These are phyloP conservation scores for Catharus fuscescens DNA, from an alignment of 2,113 vertebrate species.

Conservation along the genomic window DNA sequence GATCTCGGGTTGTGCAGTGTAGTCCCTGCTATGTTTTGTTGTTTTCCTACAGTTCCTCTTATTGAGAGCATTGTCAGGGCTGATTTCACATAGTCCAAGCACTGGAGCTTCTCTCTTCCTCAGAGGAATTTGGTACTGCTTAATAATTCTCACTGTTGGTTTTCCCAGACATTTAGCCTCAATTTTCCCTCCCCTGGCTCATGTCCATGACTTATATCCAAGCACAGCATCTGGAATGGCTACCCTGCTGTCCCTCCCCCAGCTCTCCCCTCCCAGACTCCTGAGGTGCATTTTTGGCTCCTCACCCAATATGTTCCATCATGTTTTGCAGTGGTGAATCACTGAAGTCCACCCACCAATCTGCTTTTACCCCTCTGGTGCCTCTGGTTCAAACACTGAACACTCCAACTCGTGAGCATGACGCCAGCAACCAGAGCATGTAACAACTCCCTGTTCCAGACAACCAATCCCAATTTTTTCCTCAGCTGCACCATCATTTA, in stretches of 20 bases:
- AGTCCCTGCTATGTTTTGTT: not conserved
- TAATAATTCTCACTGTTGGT: not conserved
- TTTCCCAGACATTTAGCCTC: slow-evolving; percentile 18
- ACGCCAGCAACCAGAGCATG: not conserved
- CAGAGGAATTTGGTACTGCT: slow-evolving; percentile 7
- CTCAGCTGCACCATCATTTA: not conserved
- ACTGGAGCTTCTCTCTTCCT: not conserved
- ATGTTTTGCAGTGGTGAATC: not conserved
- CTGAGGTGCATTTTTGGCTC: not conserved
- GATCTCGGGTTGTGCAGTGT: not conserved
- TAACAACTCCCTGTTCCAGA: not conserved
- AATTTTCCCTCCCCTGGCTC: not conserved
- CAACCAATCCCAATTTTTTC: rapidly evolving
- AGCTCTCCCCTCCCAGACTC: not conserved
- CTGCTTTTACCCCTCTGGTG: not conserved
- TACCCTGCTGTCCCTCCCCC: not conserved
- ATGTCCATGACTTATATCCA: not conserved
- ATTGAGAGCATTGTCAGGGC: not conserved
- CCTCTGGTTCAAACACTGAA: not conserved
- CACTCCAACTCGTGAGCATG: not conserved
- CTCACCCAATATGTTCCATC: not conserved
- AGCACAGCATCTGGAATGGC: not conserved
- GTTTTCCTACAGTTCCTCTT: not conserved
- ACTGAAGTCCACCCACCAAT: not conserved
- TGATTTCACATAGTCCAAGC: slow-evolving; percentile 3